Conservation (phyloP, 2,113 vertebrate genomes). For the Brachyhypopomus occidentalis region DNA sequence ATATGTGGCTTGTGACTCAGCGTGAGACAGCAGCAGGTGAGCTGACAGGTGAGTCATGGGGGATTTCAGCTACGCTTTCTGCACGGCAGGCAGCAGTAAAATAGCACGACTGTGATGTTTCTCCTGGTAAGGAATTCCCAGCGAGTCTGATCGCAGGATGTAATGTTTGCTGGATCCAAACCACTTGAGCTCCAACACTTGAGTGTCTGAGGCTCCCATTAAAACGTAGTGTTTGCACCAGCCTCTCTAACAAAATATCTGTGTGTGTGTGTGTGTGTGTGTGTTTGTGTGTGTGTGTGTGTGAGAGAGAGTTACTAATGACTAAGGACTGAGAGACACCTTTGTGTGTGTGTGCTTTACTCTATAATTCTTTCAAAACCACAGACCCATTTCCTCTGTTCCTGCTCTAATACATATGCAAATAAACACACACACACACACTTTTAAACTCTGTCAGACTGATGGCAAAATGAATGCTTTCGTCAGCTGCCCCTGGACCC, state of each 20-base stretch:
- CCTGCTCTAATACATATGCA: slow-evolving; percentile 3
- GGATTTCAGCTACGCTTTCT: too few relatives aligned
- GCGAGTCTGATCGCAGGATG: not conserved
- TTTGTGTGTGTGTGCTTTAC: slow-evolving; percentile 51
- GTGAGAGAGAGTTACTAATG: slow-evolving; percentile 57
- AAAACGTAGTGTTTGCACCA: slow-evolving; percentile 70
- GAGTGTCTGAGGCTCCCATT: slow-evolving; percentile 61
- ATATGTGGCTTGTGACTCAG: too few relatives aligned
- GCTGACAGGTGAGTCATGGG: too few relatives aligned
- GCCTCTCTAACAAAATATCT: slow-evolving; percentile 66
- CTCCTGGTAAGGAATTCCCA: not conserved
- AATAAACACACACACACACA: slow-evolving; percentile 9
- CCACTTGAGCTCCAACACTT: slow-evolving; percentile 68
- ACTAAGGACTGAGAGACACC: slow-evolving; percentile 58
- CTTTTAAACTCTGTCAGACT: slow-evolving; percentile 33
- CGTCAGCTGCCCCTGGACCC: slow-evolving; percentile 15
- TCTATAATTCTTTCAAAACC: slow-evolving; percentile 47
- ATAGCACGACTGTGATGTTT: slow-evolving; percentile 29
- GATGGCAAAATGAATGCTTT: slow-evolving; percentile 42
- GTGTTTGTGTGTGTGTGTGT: not conserved
- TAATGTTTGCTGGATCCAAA: slow-evolving; percentile 61
- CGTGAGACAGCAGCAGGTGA: too few relatives aligned
- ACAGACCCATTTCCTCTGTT: slow-evolving; percentile 21
- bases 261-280: slow-evolving; percentile 35
- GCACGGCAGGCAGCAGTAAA: not conserved